These are phyloP conservation scores for Semibalanus balanoides DNA, from an alignment of 1,140 invertebrate species.

Conservation along the genomic window DNA sequence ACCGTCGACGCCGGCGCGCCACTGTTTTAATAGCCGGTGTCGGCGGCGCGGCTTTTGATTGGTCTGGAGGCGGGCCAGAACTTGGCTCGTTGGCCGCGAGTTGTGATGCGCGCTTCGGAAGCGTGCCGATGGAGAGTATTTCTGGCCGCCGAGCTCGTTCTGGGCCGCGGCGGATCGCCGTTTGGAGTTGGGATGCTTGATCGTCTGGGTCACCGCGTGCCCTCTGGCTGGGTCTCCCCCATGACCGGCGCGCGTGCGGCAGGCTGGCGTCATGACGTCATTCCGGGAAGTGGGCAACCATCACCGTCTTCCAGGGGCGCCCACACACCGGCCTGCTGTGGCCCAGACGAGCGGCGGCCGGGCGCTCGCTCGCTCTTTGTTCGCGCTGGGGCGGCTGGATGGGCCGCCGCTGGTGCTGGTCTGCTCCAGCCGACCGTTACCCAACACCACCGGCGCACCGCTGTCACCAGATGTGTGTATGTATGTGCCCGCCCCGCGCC, in stretches of 20 bases:
- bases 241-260: no score
- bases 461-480: neutral
- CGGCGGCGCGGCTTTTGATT: neutral
- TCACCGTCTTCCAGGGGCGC: no score
- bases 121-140: neutral
- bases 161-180: neutral
- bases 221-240: no score
- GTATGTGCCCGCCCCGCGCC: no score
- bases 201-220: neutral
- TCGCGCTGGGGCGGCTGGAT: neutral
- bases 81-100: neutral
- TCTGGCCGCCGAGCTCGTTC: neutral
- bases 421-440: neutral
- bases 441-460: neutral
- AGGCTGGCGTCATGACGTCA: no score
- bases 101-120: neutral
- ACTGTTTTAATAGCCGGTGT: neutral
- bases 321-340: neutral
- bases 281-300: no score
- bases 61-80: neutral
- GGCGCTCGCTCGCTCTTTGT: neutral
- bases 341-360: no score
- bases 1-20: no score
- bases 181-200: no score
- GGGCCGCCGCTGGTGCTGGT: neutral